These are phyloP conservation scores for Drosophila tropicalis DNA, from an alignment of 1,140 invertebrate species.

Conservation along the genomic window DNA sequence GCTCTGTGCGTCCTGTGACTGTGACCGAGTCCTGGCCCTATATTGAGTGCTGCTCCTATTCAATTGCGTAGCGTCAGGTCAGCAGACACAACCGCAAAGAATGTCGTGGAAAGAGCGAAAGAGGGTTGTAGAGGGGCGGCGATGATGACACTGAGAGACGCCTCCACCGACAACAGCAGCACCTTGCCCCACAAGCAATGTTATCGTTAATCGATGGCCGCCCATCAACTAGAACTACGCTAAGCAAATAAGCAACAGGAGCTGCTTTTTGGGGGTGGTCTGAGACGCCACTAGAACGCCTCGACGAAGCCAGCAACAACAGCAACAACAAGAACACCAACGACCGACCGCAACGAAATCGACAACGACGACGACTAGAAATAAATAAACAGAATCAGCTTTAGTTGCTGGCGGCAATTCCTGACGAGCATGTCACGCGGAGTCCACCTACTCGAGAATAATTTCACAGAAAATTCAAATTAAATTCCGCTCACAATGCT, in stretches of 20 bases:
- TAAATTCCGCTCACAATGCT: slow-evolving; percentile 52
- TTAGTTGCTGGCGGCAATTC: slow-evolving; percentile 58
- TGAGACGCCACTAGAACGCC: slow-evolving; percentile 26
- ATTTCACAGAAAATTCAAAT: slow-evolving; percentile 2
- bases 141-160: slow-evolving; percentile 49
- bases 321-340: slow-evolving; percentile 1
- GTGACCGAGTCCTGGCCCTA: neutral
- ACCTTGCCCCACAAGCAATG: slow-evolving; percentile 23
- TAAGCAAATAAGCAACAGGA: slow-evolving; percentile 79
- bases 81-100: slow-evolving; percentile 39
- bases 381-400: slow-evolving; percentile 62
- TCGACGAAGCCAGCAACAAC: slow-evolving; percentile 21
- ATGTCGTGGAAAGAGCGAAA: slow-evolving; percentile 29
- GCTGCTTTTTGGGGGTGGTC: slow-evolving; percentile 38
- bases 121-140: neutral
- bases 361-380: slow-evolving; percentile 29
- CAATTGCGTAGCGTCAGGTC: slow-evolving; percentile 65
- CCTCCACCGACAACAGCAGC: slow-evolving; percentile 10
- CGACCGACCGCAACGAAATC: neutral
- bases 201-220: slow-evolving; percentile 79
- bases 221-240: slow-evolving; percentile 66
- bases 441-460: neutral
- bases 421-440: slow-evolving; percentile 39
- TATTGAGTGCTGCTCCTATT: slow-evolving; percentile 34
- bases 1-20: slow-evolving; percentile 67